Percentiles rank a stretch among this genome's conserved stretches.
These are phyloP conservation scores for Neostethus bicornis DNA, from an alignment of 2,797 vertebrate species.

Conservation along the genomic window DNA sequence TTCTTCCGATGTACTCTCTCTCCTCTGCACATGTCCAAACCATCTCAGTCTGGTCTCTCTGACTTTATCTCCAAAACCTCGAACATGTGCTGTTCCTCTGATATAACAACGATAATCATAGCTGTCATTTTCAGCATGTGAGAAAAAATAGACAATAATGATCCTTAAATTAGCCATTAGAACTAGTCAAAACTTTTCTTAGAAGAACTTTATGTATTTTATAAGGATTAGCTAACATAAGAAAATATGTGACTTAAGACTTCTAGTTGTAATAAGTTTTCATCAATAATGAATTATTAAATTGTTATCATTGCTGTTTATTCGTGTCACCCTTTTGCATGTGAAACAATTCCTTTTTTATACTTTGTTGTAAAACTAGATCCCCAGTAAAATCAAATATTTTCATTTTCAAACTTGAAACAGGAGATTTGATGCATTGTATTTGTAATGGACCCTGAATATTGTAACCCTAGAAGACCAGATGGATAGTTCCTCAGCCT, in stretches of 20 bases:
- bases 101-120: not conserved
- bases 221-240: too few relatives aligned
- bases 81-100: too few relatives aligned
- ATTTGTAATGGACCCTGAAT: conserved; percentile 16
- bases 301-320: not conserved
- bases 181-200: too few relatives aligned
- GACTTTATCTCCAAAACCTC: too few relatives aligned
- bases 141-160: not conserved
- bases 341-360: not conserved
- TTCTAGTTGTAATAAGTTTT: too few relatives aligned
- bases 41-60: too few relatives aligned
- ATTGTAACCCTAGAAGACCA: conserved; percentile 8
- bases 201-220: too few relatives aligned
- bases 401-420: conserved; percentile 1
- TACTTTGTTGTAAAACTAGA: not conserved
- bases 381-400: conserved; percentile 8
- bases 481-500: conserved; percentile 22
- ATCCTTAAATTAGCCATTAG: too few relatives aligned
- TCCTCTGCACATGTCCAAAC: too few relatives aligned
- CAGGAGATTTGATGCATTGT: conserved; percentile 8
- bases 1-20: too few relatives aligned
- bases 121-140: conserved; percentile 2
- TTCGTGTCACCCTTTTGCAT: not conserved
- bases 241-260: too few relatives aligned
- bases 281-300: not conserved